Evolutionary conservation across 2,888 invertebrate genomes (phyloP), one percentile per base, ranked within the genome.

Genomic region (Netelia fuscicornis): DNA sequence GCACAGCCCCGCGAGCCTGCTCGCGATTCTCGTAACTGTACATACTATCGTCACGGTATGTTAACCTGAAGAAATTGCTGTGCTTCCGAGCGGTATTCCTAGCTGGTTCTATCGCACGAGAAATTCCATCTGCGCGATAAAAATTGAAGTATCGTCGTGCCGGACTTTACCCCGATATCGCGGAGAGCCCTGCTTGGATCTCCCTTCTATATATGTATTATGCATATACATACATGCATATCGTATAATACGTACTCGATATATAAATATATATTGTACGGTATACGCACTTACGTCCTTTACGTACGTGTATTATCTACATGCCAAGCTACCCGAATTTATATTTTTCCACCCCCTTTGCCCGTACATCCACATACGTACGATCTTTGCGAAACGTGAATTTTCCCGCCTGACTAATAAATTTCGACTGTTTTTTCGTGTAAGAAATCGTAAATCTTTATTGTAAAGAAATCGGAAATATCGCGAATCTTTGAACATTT

Each of bases 101-200:
- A 25, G 70, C 9, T n/a, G 60, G 54, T 71, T 64, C 65, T 83
- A 10, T 48, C 74, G 64, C 81, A 84, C 81, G 64, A 80, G 70
- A 84, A 84, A 86, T 86, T 74, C 81, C 78, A 83, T 84, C 78
- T 81, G 70, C 67, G 48, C 81, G 86, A 86, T 86, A 86, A 84
- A 86, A 86, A 84, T 86, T 86, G 75, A 86, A 86, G 86, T 84
- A 86, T 84, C 74, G 78, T 72, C 56, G 48, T 60, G 20, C 65
- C 17, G 37, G 60, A 42, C 56, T 68, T 44, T 74, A 30, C 70
- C 25, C 20, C 44, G 74, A 84, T 81, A 81, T 65, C 76, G 62
- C 52, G 65, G 30, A 72, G 37, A 58, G 20, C 20, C 9, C n/a
- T 9, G 9, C 9, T 17, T 6, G n/a, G 9, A 2, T 20, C n/a